Percentiles rank a stretch among this genome's conserved stretches.
These are phyloP conservation scores for Pollimyrus isidori DNA, from an alignment of 2,113 vertebrate species.

Conservation along the genomic window DNA sequence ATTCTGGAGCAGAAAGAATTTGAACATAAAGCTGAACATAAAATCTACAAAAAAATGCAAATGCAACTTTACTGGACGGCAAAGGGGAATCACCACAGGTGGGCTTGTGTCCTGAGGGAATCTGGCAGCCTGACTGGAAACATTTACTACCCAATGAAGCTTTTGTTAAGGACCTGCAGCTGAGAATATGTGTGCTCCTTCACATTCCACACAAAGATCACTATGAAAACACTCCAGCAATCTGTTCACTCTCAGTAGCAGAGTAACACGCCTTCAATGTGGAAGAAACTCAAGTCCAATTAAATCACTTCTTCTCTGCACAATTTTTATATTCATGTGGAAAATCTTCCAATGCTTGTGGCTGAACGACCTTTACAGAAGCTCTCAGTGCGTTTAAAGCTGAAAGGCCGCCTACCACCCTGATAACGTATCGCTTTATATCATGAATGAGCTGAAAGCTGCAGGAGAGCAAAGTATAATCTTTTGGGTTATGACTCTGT, in stretches of 20 bases:
- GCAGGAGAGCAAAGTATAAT: neutral
- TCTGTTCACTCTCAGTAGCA: neutral
- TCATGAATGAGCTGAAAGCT: neutral
- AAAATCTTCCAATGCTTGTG: neutral
- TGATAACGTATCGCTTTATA: neutral
- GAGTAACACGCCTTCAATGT: neutral
- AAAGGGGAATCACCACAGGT: slow-evolving; percentile 27
- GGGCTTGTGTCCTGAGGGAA: slow-evolving; percentile 26
- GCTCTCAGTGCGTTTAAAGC: neutral
- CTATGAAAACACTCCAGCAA: neutral
- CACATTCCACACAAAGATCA: neutral
- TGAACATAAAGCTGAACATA: neutral
- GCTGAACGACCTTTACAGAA: neutral
- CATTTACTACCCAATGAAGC: slow-evolving; percentile 41
- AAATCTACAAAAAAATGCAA: slow-evolving; percentile 3
- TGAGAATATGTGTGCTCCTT: slow-evolving; percentile 21
- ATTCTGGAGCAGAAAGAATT: neutral
- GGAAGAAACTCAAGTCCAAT: neutral
- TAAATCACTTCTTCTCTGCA: neutral
- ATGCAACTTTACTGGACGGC: slow-evolving; percentile 30
- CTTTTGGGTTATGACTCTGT: neutral
- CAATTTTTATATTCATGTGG: neutral
- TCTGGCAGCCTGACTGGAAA: slow-evolving; percentile 51
- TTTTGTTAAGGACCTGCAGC: slow-evolving; percentile 44
- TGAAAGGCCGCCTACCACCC: neutral